A percentile compares a stretch with the other conserved stretches of the same genome.
phyloP scores from a whole-genome alignment of 2,113 vertebrate genomes.

The Lutjanus erythropterus region DNA sequence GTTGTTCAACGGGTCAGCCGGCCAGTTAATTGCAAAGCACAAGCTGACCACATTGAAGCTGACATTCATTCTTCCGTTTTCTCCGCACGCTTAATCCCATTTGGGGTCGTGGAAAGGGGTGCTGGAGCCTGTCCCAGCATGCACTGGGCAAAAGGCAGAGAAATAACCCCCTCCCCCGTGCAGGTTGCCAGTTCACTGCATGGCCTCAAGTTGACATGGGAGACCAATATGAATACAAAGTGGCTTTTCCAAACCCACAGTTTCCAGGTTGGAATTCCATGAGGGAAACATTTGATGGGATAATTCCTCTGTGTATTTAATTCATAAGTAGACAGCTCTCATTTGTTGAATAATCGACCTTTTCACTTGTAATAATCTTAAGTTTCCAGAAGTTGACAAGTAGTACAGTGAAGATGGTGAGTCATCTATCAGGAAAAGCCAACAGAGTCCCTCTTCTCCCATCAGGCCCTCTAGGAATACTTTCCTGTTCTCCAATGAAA shows the following conservation, averaged over 20 bases:
- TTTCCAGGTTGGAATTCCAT: slow-evolving; percentile 39
- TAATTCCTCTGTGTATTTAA: slow-evolving; percentile 40
- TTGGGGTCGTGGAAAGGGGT: slow-evolving; percentile 18
- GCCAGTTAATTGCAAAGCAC: slow-evolving; percentile 42
- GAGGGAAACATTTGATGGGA: slow-evolving; percentile 38
- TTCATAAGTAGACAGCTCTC: slow-evolving; percentile 8
- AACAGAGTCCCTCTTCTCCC: neutral
- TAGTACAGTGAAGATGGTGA: slow-evolving; percentile 40
- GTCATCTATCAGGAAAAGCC: slow-evolving; percentile 52
- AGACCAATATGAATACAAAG: neutral
- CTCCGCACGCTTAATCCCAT: slow-evolving; percentile 47
- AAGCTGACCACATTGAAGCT: slow-evolving; percentile 48
- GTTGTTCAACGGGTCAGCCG: slow-evolving; percentile 22
- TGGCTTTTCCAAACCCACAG: slow-evolving; percentile 46
- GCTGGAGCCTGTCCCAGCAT: slow-evolving; percentile 32
- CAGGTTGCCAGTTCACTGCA: slow-evolving; percentile 12
- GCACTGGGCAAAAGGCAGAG: slow-evolving; percentile 18
- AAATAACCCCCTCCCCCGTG: neutral
- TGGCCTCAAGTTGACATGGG: slow-evolving; percentile 15
- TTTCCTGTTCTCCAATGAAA: slow-evolving; percentile 57
- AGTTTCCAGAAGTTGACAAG: slow-evolving; percentile 36
- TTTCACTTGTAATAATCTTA: slow-evolving; percentile 41
- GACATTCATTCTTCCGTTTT: slow-evolving; percentile 57
- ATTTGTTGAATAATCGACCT: slow-evolving; percentile 41
- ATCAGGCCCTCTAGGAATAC: slow-evolving; percentile 56